Conservation (phyloP, 2,888 invertebrate genomes). For the Monopis laevigella region DNA sequence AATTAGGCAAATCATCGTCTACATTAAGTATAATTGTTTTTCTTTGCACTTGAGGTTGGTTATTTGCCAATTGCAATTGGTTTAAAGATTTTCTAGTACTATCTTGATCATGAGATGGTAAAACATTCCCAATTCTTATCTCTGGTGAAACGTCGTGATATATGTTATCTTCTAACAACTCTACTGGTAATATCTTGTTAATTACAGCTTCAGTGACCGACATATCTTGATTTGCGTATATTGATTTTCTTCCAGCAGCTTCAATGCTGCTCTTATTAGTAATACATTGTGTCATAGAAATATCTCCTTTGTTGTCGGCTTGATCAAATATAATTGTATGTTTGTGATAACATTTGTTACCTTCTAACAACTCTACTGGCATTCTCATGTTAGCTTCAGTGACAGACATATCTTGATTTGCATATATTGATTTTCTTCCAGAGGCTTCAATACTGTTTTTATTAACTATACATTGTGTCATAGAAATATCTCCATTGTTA, state of each 20-base stretch:
- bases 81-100: too few species aligned
- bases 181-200: too few species aligned
- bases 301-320: slow-evolving; percentile 19
- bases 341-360: too few species aligned
- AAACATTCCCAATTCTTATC: too few species aligned
- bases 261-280: slow-evolving; percentile 17
- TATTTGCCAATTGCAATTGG: too few species aligned
- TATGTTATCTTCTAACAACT: too few species aligned
- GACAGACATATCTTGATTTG: not conserved
- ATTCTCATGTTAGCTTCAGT: too few species aligned
- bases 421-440: not conserved
- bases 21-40: slow-evolving; percentile 41
- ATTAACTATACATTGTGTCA: slow-evolving; percentile 3
- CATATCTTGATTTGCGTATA: not conserved
- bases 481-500: slow-evolving; percentile 9
- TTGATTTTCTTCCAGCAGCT: not conserved
- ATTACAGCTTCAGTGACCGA: too few species aligned
- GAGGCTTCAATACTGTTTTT: not conserved
- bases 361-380: too few species aligned
- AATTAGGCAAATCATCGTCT: slow-evolving; percentile 45
- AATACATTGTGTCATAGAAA: slow-evolving; percentile 25
- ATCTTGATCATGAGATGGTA: too few species aligned
- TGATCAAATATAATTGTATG: slow-evolving; percentile 23
- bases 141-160: too few species aligned
- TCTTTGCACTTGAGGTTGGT: slow-evolving; percentile 26